phyloP scores from a whole-genome alignment of 2,797 vertebrate species.

The Odontamblyopus rebecca region DNA sequence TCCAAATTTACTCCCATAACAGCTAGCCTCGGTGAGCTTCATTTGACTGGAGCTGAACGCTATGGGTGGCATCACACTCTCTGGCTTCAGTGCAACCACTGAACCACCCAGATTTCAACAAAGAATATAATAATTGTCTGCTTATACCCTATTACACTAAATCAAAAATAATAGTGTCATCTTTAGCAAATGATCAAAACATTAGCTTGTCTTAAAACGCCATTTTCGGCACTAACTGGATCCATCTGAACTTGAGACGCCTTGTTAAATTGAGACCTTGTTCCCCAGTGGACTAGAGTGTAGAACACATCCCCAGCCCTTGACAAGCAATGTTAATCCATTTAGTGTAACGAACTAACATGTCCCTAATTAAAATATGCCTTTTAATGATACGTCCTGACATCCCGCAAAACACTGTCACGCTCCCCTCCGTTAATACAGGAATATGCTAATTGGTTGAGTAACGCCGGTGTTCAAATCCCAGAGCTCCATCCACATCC shows the following conservation, averaged over 20 bases:
- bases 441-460: conserved; percentile 88
- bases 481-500: conserved; percentile 72
- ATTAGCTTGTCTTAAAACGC: conserved; percentile 60
- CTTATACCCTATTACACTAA: conserved; percentile 51
- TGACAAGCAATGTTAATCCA: conserved; percentile 83
- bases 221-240: conserved; percentile 67
- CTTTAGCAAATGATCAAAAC: conserved; percentile 52
- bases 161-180: conserved; percentile 35
- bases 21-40: too few relatives aligned
- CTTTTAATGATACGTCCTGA: conserved; percentile 84
- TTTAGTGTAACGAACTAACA: conserved; percentile 85
- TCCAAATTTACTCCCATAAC: too few relatives aligned
- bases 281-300: conserved; percentile 78
- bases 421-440: conserved; percentile 79
- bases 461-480: conserved; percentile 79
- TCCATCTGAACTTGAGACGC: conserved; percentile 70
- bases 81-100: not conserved
- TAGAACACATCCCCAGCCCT: conserved; percentile 79
- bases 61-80: too few relatives aligned
- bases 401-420: conserved; percentile 81
- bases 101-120: conserved; percentile 23
- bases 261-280: conserved; percentile 78
- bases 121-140: conserved; percentile 57
- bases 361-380: conserved; percentile 85
- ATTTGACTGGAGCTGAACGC: too few relatives aligned